Base-by-base conservation (phyloP, 2,888 invertebrate genomes). In the Cactoblastis cactorum region DNA sequence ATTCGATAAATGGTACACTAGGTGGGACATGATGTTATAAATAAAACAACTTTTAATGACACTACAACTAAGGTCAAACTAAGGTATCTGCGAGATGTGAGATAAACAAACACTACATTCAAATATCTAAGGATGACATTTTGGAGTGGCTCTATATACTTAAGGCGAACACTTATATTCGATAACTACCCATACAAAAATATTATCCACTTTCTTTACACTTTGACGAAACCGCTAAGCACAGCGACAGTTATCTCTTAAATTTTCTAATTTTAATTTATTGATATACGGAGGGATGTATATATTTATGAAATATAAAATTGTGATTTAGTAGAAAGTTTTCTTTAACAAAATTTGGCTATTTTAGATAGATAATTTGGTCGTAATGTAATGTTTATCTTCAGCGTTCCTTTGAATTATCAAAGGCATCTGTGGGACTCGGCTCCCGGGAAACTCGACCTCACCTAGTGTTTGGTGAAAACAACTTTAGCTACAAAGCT, bases 101-200 rank as follows among this genome's bases (percentile, higher is more conserved):
- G 12, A 6, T 4, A 41, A 19, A 34, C 49, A 14, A 4, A 47
- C 14, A 22, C 24, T 43, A 34, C 45, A 17, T 41, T 41, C 14
- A 41, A 37, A 35, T 52, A 54, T 47, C 57, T 53, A 58, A 62
- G 61, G 63, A 61, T 53, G 60, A 56, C 57, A 54, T 60, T 55
- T 57, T 41, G 39, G 53, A 58, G 49, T 52, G 50, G 52, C 51
- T 53, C 55, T 52, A 67, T 70, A 73, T 77, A 77, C 65, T 69
- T 77, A 81, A 77, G 71, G 76, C 79, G 67, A 77, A 78, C 74
- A 76, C 79, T 81, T 82, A 82, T 67, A 64, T 70, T 74, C 72
- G 69, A 80, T 68, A 64, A 74, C 72, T 75, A 79, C 79, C 74
- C 84, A 86, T 88, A 89, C 84, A 89, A 89, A 89, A 89, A 88